A percentile compares a stretch with the other conserved stretches of the same genome.
Evolutionary conservation across 2,113 vertebrate genomes (phyloP).

Genomic region (Nothocercus nigrocapillus): DNA sequence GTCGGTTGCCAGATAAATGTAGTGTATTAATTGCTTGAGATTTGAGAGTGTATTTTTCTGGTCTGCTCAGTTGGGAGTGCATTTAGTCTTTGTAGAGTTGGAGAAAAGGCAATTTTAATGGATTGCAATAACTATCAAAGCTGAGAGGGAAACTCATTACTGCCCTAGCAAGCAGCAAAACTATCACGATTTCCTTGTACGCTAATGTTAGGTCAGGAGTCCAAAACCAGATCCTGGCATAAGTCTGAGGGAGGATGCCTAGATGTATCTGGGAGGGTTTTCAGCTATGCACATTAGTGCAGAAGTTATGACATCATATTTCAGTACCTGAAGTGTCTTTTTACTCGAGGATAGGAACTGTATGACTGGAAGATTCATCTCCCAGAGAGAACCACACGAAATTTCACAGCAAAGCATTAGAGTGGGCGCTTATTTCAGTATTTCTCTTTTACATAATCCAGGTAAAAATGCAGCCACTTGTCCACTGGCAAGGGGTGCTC

Average conservation of each 20-base stretch:
- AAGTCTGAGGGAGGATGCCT: background rate
- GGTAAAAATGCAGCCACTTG: background rate
- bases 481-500: conserved; percentile 55
- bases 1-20: conserved; percentile 51
- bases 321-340: background rate
- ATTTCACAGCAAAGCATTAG: background rate
- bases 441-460: background rate
- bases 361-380: background rate
- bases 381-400: rapidly evolving
- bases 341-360: background rate
- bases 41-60: conserved; percentile 32
- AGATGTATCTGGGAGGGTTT: background rate
- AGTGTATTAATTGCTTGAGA: conserved; percentile 56
- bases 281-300: background rate
- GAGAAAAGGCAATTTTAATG: background rate
- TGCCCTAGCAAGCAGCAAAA: background rate
- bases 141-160: background rate
- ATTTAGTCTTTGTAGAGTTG: conserved; percentile 1
- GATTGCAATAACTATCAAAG: background rate
- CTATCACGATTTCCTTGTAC: background rate
- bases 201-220: background rate
- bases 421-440: background rate
- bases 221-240: background rate
- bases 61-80: background rate
- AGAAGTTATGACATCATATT: background rate